phyloP scores from a whole-genome alignment of 2,888 invertebrate species.

The Odontothrips loti region DNA sequence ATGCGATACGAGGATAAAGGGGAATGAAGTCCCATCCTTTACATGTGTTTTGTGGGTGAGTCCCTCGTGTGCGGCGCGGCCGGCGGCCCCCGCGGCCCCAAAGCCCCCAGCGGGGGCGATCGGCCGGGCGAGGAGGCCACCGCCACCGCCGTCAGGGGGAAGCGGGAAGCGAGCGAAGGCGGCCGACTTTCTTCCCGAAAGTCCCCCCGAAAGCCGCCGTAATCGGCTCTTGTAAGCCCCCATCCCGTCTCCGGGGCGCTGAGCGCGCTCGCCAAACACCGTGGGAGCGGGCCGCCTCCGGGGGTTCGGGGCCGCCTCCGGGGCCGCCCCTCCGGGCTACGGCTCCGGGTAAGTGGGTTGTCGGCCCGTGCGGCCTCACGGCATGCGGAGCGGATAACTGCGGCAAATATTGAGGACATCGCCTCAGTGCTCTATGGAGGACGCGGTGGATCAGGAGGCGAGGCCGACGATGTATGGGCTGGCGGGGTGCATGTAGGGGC shows the following conservation, averaged over 20 bases:
- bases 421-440: too few species aligned
- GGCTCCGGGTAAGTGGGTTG: too few species aligned
- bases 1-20: constrained; percentile 5
- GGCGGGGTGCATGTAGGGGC: too few species aligned
- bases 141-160: too few species aligned
- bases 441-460: too few species aligned
- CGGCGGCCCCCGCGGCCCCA: not conserved
- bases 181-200: not conserved
- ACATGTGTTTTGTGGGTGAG: constrained; percentile 14
- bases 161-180: too few species aligned
- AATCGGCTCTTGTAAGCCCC: constrained; percentile 6
- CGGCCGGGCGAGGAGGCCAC: not conserved
- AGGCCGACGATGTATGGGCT: too few species aligned
- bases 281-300: not conserved
- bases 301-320: not conserved
- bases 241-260: not conserved
- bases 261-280: not conserved
- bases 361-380: too few species aligned
- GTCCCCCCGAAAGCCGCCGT: not conserved
- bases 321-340: too few species aligned
- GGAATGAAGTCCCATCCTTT: constrained; percentile 3
- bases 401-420: too few species aligned
- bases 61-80: not conserved
- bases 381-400: too few species aligned
- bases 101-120: not conserved